phyloP scores from a whole-genome alignment of 2,888 invertebrate species.

The Oxyteleia sp. region DNA sequence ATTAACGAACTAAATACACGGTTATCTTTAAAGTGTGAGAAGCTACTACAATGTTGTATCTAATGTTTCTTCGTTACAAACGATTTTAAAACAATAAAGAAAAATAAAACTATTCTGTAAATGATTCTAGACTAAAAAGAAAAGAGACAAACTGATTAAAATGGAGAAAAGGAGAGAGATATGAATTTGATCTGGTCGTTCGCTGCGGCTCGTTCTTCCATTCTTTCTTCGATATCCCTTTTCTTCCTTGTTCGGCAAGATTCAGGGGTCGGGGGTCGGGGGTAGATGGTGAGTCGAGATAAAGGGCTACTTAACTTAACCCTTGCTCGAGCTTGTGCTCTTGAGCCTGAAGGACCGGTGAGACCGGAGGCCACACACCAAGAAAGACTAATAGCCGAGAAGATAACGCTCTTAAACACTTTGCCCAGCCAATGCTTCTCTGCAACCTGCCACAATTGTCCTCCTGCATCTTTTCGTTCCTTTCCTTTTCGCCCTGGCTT shows the following conservation, averaged over 20 bases:
- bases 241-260: conserved; percentile 70
- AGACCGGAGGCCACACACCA: conserved; percentile 86
- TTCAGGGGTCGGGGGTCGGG: conserved; percentile 72
- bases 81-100: conserved; percentile 44
- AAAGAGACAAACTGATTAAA: conserved; percentile 51
- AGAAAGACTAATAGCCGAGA: conserved; percentile 87
- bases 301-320: conserved; percentile 86
- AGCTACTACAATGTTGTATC: too few species aligned
- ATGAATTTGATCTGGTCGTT: conserved; percentile 49
- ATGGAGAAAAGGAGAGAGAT: conserved; percentile 27
- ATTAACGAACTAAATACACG: too few species aligned
- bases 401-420: conserved; percentile 88
- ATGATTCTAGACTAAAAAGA: conserved; percentile 50
- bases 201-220: conserved; percentile 59
- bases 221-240: conserved; percentile 69
- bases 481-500: conserved; percentile 71
- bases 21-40: too few species aligned
- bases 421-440: conserved; percentile 87
- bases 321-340: conserved; percentile 82
- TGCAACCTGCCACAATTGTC: conserved; percentile 81
- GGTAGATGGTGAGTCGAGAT: conserved; percentile 85
- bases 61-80: too few species aligned
- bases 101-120: conserved; percentile 14
- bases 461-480: conserved; percentile 60
- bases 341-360: conserved; percentile 79